These are phyloP conservation scores for Delphinapterus leucas DNA, from an alignment of 2,113 vertebrate genomes.

Conservation along the genomic window DNA sequence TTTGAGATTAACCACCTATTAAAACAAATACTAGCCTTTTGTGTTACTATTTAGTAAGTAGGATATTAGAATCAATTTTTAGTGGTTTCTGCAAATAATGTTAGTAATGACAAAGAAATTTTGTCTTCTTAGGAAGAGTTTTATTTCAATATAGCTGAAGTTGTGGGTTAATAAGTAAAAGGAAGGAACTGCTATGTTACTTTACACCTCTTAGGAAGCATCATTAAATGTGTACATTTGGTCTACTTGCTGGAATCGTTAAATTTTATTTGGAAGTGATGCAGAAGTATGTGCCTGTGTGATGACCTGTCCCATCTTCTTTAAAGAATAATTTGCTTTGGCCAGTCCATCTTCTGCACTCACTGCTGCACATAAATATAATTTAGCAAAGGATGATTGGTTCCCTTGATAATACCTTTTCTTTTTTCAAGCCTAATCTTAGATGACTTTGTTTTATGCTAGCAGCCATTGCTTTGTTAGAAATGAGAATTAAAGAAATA, in stretches of 20 bases:
- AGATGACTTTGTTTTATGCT: neutral
- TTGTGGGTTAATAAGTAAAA: neutral
- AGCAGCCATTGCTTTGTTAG: neutral
- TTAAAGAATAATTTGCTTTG: neutral
- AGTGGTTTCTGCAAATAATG: neutral
- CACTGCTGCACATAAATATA: neutral
- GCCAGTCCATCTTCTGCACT: neutral
- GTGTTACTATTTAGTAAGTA: neutral
- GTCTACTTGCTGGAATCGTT: neutral
- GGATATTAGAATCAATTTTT: neutral
- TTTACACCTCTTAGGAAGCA: neutral
- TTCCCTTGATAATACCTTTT: neutral
- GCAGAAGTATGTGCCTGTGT: neutral
- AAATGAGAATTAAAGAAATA: neutral
- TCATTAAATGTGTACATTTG: neutral
- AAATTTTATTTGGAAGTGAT: neutral
- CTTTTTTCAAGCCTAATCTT: neutral
- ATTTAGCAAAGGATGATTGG: neutral
- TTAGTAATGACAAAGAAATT: neutral
- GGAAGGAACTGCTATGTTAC: neutral
- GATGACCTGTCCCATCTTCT: neutral
- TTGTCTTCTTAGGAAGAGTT: neutral
- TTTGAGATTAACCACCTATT: neutral
- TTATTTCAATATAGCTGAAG: neutral
- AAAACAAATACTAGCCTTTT: conserved; percentile 7